Evolutionary conservation across 2,113 vertebrate genomes (phyloP), one percentile per base, ranked within the genome.

Genomic region (Lepisosteus osseus): DNA sequence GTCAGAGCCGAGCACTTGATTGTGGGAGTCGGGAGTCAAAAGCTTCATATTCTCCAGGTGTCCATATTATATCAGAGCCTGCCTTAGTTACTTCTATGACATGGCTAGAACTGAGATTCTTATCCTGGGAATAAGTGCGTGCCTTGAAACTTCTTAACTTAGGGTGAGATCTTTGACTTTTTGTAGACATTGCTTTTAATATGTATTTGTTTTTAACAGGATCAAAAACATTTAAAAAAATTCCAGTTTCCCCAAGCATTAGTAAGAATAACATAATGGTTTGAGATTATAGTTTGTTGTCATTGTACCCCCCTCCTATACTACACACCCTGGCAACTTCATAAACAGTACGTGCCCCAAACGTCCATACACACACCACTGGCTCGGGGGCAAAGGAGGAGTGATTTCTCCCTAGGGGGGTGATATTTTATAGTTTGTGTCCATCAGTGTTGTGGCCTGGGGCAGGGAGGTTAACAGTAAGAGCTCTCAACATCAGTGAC

Each of bases 381-480:
- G 86, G 90, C 81, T 12, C 83, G 78, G 82, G 86, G 87, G 77
- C 83, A 86, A 88, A 82, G 78, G 83, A 82, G 90, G 90, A 93
- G 86, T 81, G 79, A 91, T 91, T 88, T 85, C 82, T 91, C 90
- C 90, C 88, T 76, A 81, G 88, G 86, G 90, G 87, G 80, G 86
- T 91, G 90, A 91, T 93, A 93, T 93, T 93, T 93, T 93, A 91
- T 91, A 92, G 91, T 92, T 92, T 93, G 89, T 92, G 90, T 93
- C 90, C 90, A 91, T 93, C 90, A 90, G 89, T 90, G 86, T 77
- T 76, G 61, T 89, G 86, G 88, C 90, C 89, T 13, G 77, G 90
- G 90, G 90, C 88, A 68, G 84, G 78, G 77, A 82, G 90, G 90
- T 91, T 90, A 90, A 93, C 91, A 92, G 90, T 91, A 92, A 93